Evolutionary conservation across 2,888 invertebrate genomes (phyloP).

Genomic region (Sphecodes monilicornis): DNA sequence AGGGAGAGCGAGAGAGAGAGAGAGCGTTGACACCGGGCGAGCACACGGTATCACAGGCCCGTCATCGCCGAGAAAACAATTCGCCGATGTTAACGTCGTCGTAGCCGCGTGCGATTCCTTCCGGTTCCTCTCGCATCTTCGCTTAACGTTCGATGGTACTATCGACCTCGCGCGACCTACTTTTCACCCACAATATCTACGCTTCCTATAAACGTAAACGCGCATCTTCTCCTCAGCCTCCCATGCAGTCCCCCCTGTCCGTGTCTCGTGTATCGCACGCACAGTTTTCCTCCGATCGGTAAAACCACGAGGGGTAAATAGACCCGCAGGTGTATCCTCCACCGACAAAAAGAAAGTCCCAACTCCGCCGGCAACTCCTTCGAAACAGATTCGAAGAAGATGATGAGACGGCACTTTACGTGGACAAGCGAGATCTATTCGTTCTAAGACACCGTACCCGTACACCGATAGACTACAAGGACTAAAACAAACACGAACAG

Average conservation of each 20-base stretch:
- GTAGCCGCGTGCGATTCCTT: constrained; percentile 63
- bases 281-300: constrained; percentile 35
- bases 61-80: constrained; percentile 57
- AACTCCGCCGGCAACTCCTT: background rate
- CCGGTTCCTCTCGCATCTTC: constrained; percentile 63
- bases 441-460: background rate
- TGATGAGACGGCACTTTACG: background rate
- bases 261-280: background rate
- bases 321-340: background rate
- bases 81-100: constrained; percentile 56
- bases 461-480: constrained; percentile 1
- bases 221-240: constrained; percentile 11
- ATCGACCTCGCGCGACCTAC: constrained; percentile 67
- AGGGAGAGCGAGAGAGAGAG: background rate
- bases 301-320: background rate
- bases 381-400: background rate
- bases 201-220: constrained; percentile 46
- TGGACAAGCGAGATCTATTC: background rate
- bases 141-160: constrained; percentile 60
- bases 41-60: constrained; percentile 54
- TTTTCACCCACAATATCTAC: constrained; percentile 53
- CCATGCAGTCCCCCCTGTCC: background rate
- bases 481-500: background rate
- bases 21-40: constrained; percentile 31
- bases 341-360: background rate